Evolutionary conservation across 2,888 invertebrate genomes (phyloP).

Genomic region (Andrena trimmerana): DNA sequence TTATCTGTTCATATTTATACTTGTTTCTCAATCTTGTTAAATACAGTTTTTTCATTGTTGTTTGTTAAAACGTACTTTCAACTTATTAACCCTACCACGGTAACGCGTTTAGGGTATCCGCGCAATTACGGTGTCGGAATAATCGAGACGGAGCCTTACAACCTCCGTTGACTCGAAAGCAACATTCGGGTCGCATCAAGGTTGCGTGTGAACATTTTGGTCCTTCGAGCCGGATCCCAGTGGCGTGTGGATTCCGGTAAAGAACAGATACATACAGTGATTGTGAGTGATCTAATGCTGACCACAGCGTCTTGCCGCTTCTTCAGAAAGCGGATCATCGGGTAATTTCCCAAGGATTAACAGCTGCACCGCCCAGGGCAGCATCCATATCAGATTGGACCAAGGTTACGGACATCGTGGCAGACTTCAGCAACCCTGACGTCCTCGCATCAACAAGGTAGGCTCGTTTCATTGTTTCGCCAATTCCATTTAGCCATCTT

Average conservation of each 20-base stretch:
- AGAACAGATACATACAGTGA: neutral
- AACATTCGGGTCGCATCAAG: too few species aligned
- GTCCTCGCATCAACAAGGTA: constrained; percentile 1
- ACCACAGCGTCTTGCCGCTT: neutral
- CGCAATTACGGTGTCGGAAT: too few species aligned
- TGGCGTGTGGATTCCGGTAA: neutral
- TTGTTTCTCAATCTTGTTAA: too few species aligned
- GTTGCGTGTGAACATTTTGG: neutral
- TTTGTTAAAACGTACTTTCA: too few species aligned
- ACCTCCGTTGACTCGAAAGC: too few species aligned
- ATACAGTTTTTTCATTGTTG: too few species aligned
- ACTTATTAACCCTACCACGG: too few species aligned
- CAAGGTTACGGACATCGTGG: neutral
- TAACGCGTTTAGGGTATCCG: too few species aligned
- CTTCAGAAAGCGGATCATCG: neutral
- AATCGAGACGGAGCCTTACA: too few species aligned
- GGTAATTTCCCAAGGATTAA: too few species aligned
- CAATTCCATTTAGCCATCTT: neutral
- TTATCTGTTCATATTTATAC: too few species aligned
- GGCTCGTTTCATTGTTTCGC: neutral
- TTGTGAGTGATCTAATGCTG: neutral
- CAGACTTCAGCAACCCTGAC: neutral
- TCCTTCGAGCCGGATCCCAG: neutral
- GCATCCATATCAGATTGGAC: neutral
- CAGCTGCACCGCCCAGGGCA: neutral